Base-by-base conservation (phyloP, 1,140 invertebrate species). In the Diprion similis region DNA sequence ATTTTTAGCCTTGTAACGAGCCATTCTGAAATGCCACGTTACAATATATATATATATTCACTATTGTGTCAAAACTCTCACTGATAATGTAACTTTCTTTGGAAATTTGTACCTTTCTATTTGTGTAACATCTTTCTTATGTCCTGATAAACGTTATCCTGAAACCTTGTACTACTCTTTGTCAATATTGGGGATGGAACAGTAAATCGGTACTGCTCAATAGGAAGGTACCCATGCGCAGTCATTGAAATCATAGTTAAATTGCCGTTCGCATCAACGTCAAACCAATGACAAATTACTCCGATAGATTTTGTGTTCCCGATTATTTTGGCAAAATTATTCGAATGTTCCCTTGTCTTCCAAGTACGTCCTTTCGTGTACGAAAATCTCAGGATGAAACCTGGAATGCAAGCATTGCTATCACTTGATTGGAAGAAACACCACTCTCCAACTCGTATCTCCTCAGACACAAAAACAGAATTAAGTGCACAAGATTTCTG, bases 371-470 rank as follows among this genome's bases (percentile, higher is more conserved):
- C 66, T 46, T 24, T 37, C 13, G 37, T 45, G 18, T 72, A 68
- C 4, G 71, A 59, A 72, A 72, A 72, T 46, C 71, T 7, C 8
- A 72, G 64, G 0, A 72, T 37, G 10, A 67, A 13, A 11, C 65
- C 65, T 46, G 47, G 13, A 0, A 47, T 47, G 15, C 71, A 72
- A 6, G 37, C n/a, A 11, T 1, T 9, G 11, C 45, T 48, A 66
- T 51, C 71, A 19, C 46, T 46, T 64, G 47, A 18, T 75, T 68
- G 66, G 59, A 75, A 75, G 11, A 75, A 24, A 64, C 71, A 75
- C 67, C 59, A 75, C 13, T 75, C 74, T 3, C 71, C 45, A 51
- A 72, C 46, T 46, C 17, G 46, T 51, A 75, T 18, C 64, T 73
- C 66, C 64, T 72, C 51, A 51, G 10, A 51, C 48, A 51, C 48